Evolutionary conservation across 1,140 invertebrate genomes (phyloP).

Genomic region (Ganaspis sp.): DNA sequence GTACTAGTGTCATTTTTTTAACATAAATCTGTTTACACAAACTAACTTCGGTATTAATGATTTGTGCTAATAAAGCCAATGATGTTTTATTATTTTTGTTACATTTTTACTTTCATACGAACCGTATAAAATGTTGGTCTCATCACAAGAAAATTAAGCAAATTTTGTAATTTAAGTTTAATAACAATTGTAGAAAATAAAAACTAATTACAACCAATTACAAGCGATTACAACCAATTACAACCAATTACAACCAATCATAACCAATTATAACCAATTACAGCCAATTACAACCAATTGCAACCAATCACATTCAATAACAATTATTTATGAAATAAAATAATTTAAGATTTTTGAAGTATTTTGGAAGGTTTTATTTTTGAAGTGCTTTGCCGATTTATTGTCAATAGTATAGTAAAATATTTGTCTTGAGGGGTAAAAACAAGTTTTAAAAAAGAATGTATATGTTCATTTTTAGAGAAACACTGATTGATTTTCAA

Average conservation of each 20-base stretch:
- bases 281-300: neutral
- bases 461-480: no score
- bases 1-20: neutral
- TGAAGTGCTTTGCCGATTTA: no score
- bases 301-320: neutral
- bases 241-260: neutral
- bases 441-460: no score
- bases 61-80: slow-evolving; percentile 23
- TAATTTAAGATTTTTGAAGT: no score
- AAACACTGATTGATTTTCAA: no score
- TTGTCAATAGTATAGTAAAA: no score
- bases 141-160: neutral
- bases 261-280: neutral
- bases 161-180: neutral
- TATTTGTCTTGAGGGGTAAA: no score
- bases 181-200: neutral
- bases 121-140: slow-evolving; percentile 5
- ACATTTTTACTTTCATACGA: neutral
- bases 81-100: slow-evolving; percentile 15
- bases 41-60: neutral
- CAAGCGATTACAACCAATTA: no score
- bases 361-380: no score
- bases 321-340: neutral
- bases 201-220: neutral
- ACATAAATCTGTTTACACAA: neutral